phyloP scores from a whole-genome alignment of 2,113 vertebrate species.

The Saguinus imperator region DNA sequence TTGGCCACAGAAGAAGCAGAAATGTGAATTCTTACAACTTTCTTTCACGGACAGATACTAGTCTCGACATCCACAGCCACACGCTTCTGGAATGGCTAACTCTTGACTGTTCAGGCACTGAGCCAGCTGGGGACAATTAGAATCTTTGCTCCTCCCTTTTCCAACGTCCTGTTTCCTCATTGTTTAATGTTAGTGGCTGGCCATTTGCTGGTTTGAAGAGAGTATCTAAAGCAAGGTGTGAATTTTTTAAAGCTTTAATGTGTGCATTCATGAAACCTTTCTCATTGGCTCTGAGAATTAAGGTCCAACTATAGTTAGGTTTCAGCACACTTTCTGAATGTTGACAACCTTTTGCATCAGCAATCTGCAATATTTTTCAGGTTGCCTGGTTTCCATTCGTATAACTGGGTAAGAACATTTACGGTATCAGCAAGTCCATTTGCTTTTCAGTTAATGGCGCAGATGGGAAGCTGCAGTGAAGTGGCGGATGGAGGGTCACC shows the following conservation, averaged over 20 bases:
- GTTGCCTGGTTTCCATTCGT: neutral
- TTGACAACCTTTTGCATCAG: neutral
- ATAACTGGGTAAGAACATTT: neutral
- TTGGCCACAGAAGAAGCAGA: neutral
- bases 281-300: neutral
- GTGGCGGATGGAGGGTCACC: neutral
- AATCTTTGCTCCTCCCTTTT: neutral
- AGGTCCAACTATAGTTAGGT: neutral
- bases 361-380: neutral
- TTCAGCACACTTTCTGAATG: neutral
- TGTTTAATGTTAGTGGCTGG: neutral
- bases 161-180: neutral
- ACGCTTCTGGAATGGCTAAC: neutral
- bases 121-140: neutral
- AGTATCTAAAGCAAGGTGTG: neutral
- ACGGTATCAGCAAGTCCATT: neutral
- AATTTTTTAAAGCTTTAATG: constrained; percentile 10
- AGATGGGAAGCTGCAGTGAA: neutral
- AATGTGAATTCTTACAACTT: neutral
- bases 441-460: neutral
- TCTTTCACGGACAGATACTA: neutral
- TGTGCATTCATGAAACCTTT: neutral
- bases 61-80: neutral
- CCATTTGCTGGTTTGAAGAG: neutral
- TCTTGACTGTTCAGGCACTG: neutral